Conservation (phyloP, 2,888 invertebrate genomes). For the Cenopis cana region DNA sequence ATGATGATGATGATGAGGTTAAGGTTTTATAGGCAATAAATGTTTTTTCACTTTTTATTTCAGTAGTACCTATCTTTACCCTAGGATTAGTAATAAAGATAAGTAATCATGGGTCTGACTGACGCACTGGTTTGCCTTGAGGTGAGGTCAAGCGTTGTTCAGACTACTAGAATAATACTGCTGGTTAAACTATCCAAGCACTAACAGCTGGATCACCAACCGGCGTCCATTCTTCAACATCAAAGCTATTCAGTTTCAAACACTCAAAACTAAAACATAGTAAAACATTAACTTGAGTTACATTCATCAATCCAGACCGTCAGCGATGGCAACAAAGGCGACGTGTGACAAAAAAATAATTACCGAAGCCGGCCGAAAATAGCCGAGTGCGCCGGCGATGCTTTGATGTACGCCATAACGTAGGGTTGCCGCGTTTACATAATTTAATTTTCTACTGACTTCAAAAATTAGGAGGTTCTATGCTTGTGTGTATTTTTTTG, state of each 20-base stretch:
- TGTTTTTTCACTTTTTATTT: no score
- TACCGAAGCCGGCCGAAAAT: constrained; percentile 69
- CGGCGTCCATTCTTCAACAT: constrained; percentile 19
- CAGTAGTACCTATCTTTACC: no score
- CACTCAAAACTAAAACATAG: constrained; percentile 24
- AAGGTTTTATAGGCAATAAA: no score
- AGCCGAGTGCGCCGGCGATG: constrained; percentile 54
- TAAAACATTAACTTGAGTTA: constrained; percentile 24
- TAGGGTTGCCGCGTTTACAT: constrained; percentile 22
- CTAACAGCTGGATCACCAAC: constrained; percentile 15
- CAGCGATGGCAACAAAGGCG: constrained; percentile 62
- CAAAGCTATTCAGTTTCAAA: constrained; percentile 31
- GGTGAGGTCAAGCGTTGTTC: no score
- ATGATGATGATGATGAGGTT: no score
- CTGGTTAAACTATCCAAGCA: background rate
- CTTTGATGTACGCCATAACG: constrained; percentile 57
- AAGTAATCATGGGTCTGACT: no score
- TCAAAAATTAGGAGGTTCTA: no score
- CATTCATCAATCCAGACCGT: constrained; percentile 38
- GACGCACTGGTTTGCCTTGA: no score
- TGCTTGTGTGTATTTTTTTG: no score
- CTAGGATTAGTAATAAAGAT: no score
- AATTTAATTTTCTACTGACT: background rate
- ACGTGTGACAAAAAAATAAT: constrained; percentile 75
- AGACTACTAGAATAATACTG: no score